A percentile compares a stretch with the other conserved stretches of the same genome.
These are phyloP conservation scores for Oxyura jamaicensis DNA, from an alignment of 2,113 vertebrate genomes.

Conservation along the genomic window DNA sequence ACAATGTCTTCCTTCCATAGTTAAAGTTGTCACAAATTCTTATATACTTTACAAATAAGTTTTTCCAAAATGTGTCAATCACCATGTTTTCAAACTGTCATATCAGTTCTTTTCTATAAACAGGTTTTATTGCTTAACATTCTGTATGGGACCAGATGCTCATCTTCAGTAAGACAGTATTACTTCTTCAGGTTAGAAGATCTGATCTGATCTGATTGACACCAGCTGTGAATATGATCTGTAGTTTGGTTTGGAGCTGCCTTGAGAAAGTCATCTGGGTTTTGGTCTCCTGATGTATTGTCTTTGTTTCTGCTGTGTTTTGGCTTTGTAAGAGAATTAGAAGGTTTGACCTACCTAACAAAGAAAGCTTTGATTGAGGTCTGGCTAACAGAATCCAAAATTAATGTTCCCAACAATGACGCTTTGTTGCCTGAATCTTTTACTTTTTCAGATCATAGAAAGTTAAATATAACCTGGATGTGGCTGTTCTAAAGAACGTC, in stretches of 20 bases:
- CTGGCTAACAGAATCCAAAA: slow-evolving; percentile 36
- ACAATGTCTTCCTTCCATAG: neutral
- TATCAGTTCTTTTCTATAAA: neutral
- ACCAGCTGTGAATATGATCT: neutral
- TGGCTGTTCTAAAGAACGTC: slow-evolving; percentile 10
- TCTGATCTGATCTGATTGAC: neutral
- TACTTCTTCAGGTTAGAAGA: neutral
- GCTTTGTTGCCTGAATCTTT: slow-evolving; percentile 58
- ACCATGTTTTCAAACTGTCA: neutral
- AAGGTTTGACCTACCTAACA: slow-evolving; percentile 44
- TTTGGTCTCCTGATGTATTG: slow-evolving; percentile 9
- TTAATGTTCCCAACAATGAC: slow-evolving; percentile 53
- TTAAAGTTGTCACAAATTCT: neutral
- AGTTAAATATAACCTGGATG: slow-evolving; percentile 51
- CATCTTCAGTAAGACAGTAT: neutral
- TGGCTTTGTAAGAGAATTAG: slow-evolving; percentile 39
- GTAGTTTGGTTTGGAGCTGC: neutral
- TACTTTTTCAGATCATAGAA: slow-evolving; percentile 42
- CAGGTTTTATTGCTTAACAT: neutral
- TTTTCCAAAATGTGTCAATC: neutral
- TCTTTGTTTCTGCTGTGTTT: slow-evolving; percentile 38
- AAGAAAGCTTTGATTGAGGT: slow-evolving; percentile 54
- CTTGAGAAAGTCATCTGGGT: neutral
- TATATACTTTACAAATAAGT: neutral
- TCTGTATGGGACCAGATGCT: neutral